Evolutionary conservation across 2,797 vertebrate species (phyloP), one percentile per base, ranked within the genome.

Genomic region (Clarias pachynema): DNA sequence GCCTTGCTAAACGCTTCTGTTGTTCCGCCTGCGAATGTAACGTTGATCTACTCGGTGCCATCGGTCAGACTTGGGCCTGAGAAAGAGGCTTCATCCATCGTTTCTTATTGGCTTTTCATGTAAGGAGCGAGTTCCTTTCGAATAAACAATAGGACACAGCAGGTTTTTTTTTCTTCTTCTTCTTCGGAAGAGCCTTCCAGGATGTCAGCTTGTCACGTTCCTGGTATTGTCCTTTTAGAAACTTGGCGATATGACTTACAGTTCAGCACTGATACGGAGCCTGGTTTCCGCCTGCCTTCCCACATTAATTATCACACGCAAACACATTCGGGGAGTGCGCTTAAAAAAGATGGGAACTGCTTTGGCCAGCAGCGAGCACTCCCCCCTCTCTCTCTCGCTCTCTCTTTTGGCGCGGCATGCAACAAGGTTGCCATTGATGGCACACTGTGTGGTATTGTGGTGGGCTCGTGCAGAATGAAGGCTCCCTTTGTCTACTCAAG

Each of bases 401-500:
- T 44, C 44, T 7, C 68, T 9, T 34, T 49, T 68, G 80, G 31
- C 31, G 24, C 83, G 78, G 60, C 29, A 9, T 37, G 83, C 84
- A 90, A 92, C 89, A 92, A 90, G 88, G 84, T 83, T 87, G 79
- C 88, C 86, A 90, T 92, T 92, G 89, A 90, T 60, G 82, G 75
- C 86, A 57, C 84, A 91, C 83, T 89, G 87, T 81, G 87, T 65
- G 31, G 83, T 73, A 87, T 89, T 91, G 90, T 89, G 88, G 81
- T 83, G 83, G 88, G 73, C 79, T 86, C 31, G 53, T 79, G 84
- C 72, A 70, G 83, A 60, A 86, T 89, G 82, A 90, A 89, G 86
- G 87, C 83, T 26, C 26, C 63, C 88, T 91, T 91, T 92, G 91
- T 92, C 84, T 84, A 37, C 53, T 16, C 10, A 5, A 70, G 78